A percentile compares a stretch with the other conserved stretches of the same genome.
Conservation (phyloP, 1,140 invertebrate species). For the Penaeus vannamei region DNA sequence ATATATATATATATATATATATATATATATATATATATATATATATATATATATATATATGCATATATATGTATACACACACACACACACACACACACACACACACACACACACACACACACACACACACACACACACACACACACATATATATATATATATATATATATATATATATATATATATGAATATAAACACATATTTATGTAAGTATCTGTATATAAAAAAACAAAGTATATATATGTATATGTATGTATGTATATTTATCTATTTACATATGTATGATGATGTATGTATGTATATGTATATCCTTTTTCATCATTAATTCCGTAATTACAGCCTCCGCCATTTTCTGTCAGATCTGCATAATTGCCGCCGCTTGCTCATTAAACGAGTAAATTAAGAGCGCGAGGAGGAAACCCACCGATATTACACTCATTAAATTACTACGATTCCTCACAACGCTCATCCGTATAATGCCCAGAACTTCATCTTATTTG, state of each 20-base stretch:
- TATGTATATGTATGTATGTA: conserved; percentile 9
- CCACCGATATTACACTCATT: no score
- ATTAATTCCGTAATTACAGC: no score
- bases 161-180: conserved; percentile 29
- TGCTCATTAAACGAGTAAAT: no score
- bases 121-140: not conserved
- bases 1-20: conserved; percentile 30
- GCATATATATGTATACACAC: conserved; percentile 9
- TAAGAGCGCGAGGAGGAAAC: no score
- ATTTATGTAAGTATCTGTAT: not conserved
- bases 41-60: conserved; percentile 33
- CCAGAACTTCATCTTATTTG: no score
- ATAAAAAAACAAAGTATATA: no score
- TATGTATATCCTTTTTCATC: not conserved
- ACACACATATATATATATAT: conserved; percentile 22
- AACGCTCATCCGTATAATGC: no score
- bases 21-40: conserved; percentile 29
- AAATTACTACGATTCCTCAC: no score
- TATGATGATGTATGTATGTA: not conserved
- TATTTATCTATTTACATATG: conserved; percentile 2
- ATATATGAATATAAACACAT: conserved; percentile 20
- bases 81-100: not conserved
- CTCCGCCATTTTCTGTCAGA: no score
- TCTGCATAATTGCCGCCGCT: no score
- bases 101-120: not conserved